These are phyloP conservation scores for Balaenoptera acutorostrata DNA, from an alignment of 2,113 vertebrate species.

Conservation along the genomic window DNA sequence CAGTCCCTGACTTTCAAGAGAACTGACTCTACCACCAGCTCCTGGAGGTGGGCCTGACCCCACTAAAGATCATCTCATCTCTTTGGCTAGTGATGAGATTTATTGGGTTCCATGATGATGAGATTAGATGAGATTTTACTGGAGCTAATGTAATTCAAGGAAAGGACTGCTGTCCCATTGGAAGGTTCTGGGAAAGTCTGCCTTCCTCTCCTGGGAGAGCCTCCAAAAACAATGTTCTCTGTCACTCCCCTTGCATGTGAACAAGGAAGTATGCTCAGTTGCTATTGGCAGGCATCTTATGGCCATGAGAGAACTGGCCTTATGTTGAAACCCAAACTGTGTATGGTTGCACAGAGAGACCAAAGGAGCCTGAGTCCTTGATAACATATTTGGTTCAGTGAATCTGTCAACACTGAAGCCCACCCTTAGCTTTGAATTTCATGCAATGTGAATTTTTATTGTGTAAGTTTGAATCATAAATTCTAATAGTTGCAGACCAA, in stretches of 20 bases:
- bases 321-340: background rate
- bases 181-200: background rate
- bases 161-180: background rate
- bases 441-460: background rate
- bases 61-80: background rate
- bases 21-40: background rate
- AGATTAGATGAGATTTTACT: too few species aligned
- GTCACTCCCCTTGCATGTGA: background rate
- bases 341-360: background rate
- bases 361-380: background rate
- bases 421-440: background rate
- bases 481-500: background rate
- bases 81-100: background rate
- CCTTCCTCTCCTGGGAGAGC: background rate
- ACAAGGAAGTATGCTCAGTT: background rate
- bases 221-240: background rate
- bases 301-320: background rate
- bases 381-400: background rate
- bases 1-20: background rate
- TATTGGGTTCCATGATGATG: background rate
- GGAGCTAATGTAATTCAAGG: background rate
- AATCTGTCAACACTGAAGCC: background rate
- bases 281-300: background rate
- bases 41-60: background rate
- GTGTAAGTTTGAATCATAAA: background rate